Evolutionary conservation across 2,113 vertebrate species (phyloP).

Genomic region (Scomber scombrus): DNA sequence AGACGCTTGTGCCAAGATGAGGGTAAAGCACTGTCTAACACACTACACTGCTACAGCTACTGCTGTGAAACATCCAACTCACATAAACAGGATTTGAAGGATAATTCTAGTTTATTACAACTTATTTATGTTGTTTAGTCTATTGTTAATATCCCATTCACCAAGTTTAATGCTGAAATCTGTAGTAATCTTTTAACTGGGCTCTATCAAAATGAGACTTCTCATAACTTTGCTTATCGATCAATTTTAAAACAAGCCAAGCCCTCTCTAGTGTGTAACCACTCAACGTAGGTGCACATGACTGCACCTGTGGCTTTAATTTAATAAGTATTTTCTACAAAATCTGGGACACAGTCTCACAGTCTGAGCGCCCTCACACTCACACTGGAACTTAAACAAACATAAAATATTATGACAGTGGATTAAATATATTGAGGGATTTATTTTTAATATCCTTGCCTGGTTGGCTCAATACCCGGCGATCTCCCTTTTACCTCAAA

Average conservation of each 20-base stretch:
- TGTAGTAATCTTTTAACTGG: not conserved
- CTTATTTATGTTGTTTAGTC: not conserved
- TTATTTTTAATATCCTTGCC: conserved; percentile 57
- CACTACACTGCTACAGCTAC: not conserved
- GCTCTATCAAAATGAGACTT: not conserved
- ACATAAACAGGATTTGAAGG: not conserved
- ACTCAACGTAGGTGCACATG: not conserved
- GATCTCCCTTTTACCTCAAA: conserved; percentile 40
- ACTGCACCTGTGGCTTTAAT: not conserved
- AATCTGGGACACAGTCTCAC: conserved; percentile 43
- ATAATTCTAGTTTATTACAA: conserved; percentile 10
- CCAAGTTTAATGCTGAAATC: not conserved
- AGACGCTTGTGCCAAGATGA: conserved; percentile 99
- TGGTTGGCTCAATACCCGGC: conserved; percentile 14
- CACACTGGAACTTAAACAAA: conserved; percentile 34
- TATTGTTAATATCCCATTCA: not conserved
- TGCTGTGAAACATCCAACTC: not conserved
- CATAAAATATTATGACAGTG: conserved; percentile 26
- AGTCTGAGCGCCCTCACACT: conserved; percentile 9
- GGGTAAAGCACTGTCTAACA: conserved; percentile 87
- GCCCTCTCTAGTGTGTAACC: not conserved
- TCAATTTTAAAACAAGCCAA: no score
- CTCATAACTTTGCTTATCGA: no score
- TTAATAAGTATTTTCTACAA: not conserved
- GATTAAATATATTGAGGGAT: conserved; percentile 57